Evolutionary conservation across 2,888 invertebrate species (phyloP), one percentile per base, ranked within the genome.

Genomic region (Mesochorus sp.): DNA sequence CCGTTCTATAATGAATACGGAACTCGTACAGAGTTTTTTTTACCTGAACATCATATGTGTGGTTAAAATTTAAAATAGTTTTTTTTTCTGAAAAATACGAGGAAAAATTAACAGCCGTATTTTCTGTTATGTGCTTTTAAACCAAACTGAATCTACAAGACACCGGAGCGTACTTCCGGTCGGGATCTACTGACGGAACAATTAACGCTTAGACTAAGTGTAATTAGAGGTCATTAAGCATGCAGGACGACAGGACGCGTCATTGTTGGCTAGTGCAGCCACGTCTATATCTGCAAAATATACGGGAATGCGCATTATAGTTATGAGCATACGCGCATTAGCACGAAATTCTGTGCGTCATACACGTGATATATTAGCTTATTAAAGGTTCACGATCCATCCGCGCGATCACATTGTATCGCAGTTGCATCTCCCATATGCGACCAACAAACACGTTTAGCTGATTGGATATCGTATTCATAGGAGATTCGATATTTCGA

Each of bases 171-270:
- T 31, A 71, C 70, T 77, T 80, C 67, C 76, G 80, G 51, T 53
- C 17, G 17, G 37, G 31, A 62, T 64, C 39, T 47, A 67, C 51
- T 47, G 47, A 37, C 39, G 57, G 26, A 53, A 62, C 76, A 83
- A 77, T 85, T 84, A 83, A 79, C 83, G 74, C 12, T 14, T 51
- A 80, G 83, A 83, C 83, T 80, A 78, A 76, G 76, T 74, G 72
- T 82, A 82, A 82, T 82, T 85, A 82, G 71, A 39, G 61, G 64
- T 49, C 57, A 81, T 84, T 84, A 82, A 76, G 73, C 61, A 17
- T 39, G 62, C 57, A 39, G 19, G 24, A 51, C 64, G 42, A 64
- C 72, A 68, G 39, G 51, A 64, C 5, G 17, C 37, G 62, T 57
- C 68, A 53, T 71, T 82, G 61, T 74, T 70, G 53, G n/a, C 19